Evolutionary conservation across 1,140 invertebrate species (phyloP).

Genomic region (Kradibia gibbosae): DNA sequence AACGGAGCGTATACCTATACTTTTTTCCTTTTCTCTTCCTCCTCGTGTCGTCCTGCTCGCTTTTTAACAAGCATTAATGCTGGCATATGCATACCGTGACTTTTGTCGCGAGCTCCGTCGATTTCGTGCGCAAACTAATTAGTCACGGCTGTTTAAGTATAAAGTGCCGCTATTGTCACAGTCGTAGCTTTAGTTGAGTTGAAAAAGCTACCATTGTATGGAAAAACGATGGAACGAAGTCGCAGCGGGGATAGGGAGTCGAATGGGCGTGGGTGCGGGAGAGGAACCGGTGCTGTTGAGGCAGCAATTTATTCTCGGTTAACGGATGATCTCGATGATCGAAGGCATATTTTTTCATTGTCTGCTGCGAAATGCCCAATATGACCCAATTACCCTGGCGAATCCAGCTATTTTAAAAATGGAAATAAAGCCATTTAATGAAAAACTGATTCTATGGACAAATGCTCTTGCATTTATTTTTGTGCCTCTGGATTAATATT

Average conservation of each 20-base stretch:
- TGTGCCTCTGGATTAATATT: background rate
- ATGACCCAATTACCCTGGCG: background rate
- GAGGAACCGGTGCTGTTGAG: no score
- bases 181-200: background rate
- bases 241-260: no score
- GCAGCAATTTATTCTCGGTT: background rate
- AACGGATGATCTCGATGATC: background rate
- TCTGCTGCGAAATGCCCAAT: no score
- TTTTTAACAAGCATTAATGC: background rate
- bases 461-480: background rate
- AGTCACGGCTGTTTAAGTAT: background rate
- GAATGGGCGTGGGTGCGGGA: no score
- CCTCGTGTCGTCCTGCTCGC: background rate
- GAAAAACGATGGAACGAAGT: background rate
- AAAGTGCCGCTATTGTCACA: conserved; percentile 24
- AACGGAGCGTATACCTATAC: background rate
- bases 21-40: background rate
- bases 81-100: background rate
- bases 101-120: background rate
- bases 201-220: background rate
- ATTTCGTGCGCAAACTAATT: conserved; percentile 9
- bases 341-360: background rate
- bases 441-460: background rate
- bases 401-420: background rate
- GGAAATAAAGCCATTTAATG: background rate